Conservation (phyloP, 2,113 vertebrate species). For the Carettochelys insculpta region DNA sequence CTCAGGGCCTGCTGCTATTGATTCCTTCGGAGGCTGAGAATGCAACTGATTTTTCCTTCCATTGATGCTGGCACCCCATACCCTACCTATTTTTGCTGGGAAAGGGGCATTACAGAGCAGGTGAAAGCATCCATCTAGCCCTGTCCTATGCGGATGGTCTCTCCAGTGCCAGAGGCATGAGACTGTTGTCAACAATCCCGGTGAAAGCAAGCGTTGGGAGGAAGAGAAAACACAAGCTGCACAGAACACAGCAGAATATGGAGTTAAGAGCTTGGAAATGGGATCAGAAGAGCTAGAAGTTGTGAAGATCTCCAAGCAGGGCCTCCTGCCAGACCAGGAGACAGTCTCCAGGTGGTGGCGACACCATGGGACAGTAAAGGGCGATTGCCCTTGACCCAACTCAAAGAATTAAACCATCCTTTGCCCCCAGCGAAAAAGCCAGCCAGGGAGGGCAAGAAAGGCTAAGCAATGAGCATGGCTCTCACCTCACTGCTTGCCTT, state of each 20-base stretch:
- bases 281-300: background rate
- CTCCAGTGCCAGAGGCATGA: background rate
- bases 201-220: background rate
- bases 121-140: background rate
- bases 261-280: background rate
- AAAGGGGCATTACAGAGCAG: background rate
- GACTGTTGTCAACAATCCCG: background rate
- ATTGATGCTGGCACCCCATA: background rate
- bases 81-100: background rate
- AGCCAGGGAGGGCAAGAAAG: background rate
- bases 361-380: background rate
- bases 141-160: background rate
- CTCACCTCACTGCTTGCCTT: background rate
- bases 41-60: background rate
- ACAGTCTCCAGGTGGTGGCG: background rate
- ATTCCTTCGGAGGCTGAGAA: background rate
- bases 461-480: background rate
- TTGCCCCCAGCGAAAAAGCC: background rate
- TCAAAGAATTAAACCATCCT: background rate
- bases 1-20: background rate
- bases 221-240: background rate
- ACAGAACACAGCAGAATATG: conserved; percentile 12
- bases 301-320: background rate
- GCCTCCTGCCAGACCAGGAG: background rate
- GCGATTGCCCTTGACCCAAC: background rate